Evolutionary conservation across 2,113 vertebrate genomes (phyloP), one percentile per base, ranked within the genome.

Genomic region (Gavia stellata): DNA sequence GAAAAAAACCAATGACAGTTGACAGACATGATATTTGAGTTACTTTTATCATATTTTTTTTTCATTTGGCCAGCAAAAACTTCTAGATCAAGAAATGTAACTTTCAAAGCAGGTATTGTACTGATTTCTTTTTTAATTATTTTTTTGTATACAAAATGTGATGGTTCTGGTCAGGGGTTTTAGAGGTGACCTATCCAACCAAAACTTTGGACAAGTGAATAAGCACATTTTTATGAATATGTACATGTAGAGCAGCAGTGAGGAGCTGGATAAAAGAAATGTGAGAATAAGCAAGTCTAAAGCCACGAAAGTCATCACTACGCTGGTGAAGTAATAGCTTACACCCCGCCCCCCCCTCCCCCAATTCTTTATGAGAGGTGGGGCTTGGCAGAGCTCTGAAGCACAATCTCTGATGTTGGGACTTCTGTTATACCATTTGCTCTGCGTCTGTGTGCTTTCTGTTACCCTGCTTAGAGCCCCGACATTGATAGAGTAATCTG

Each of bases 401-500:
- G 40, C 34, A 63, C 49, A 65, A 29, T n/a, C n/a, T 45, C 61
- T 36, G 31, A 3, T 17, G 19, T 2, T 86, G 92, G 47, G 11
- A 58, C 14, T 24, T 67, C 71, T 75, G 25, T 38, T 31, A 17
- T 0, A 28, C n/a, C 56, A 2, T 18, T 50, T 66, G 12, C 31
- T 61, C 38, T 53, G 56, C 12, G 4, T 29, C 55, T 53, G 5
- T 40, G 58, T 52, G 28, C 14, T 40, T 63, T 42, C 19, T 59
- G 38, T 40, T 21, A 10, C 25, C 28, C 21, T 78, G 26, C 38
- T 44, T 78, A 63, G 14, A 58, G 12, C 42, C 15, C 34, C 59
- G 34, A 20, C 5, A 2, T 0, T 14, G 29, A 2, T 10, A 59
- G 33, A 12, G 7, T 20, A n/a, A n/a, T 21, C 21, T 55, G 34